phyloP scores from a whole-genome alignment of 2,113 vertebrate species.

The Phrynosoma blainvillii region DNA sequence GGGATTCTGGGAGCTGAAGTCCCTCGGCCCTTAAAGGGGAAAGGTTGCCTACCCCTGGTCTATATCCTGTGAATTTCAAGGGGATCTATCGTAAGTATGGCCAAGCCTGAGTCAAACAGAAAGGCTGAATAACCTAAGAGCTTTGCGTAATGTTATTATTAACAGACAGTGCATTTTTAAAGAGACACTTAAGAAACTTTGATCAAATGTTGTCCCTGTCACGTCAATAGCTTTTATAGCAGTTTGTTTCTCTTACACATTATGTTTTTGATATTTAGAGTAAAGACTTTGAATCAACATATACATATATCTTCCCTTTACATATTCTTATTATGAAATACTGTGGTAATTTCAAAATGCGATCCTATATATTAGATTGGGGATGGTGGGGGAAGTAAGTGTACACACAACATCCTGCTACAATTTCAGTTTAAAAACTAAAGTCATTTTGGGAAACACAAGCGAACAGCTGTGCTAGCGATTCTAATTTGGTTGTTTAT shows the following conservation, averaged over 20 bases:
- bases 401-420: not conserved
- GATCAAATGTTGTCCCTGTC: not conserved
- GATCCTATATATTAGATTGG: not conserved
- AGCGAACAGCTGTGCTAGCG: constrained; percentile 54
- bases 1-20: no score
- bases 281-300: not conserved
- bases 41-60: no score
- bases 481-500: constrained; percentile 51
- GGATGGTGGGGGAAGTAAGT: no score
- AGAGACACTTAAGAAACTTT: not conserved
- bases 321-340: not conserved
- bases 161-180: not conserved
- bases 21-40: no score
- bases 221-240: not conserved
- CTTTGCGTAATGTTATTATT: not conserved
- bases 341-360: not conserved
- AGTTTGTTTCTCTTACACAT: not conserved
- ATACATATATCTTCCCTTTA: not conserved
- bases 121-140: not conserved
- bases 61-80: not conserved
- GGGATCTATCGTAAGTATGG: not conserved
- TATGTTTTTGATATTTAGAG: not conserved
- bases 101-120: not conserved
- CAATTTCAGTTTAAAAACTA: constrained; percentile 36
- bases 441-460: constrained; percentile 58